These are phyloP conservation scores for Aplocera efformata DNA, from an alignment of 2,888 invertebrate genomes.

Conservation along the genomic window DNA sequence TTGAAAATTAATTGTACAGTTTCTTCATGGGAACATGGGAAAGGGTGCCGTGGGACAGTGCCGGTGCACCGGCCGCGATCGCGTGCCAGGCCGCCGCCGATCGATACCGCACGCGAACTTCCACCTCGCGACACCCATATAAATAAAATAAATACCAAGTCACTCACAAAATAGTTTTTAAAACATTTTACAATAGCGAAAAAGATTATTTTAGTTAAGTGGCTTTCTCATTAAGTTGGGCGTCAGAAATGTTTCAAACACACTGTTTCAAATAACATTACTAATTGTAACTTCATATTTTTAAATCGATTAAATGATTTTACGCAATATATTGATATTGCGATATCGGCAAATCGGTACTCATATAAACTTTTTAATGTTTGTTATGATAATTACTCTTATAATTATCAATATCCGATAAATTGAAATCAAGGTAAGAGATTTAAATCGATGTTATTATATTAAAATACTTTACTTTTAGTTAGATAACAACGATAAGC, in stretches of 20 bases:
- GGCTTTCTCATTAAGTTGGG: too few relatives aligned
- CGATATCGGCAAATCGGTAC: too few relatives aligned
- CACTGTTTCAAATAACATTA: neutral
- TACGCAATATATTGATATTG: too few relatives aligned
- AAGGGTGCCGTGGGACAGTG: slow-evolving; percentile 33
- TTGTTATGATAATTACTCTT: too few relatives aligned
- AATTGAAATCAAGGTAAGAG: neutral
- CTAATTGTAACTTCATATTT: too few relatives aligned
- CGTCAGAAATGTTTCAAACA: too few relatives aligned
- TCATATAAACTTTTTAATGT: too few relatives aligned
- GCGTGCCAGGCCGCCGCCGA: slow-evolving; percentile 62
- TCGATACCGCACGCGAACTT: slow-evolving; percentile 72
- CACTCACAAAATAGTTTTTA: slow-evolving; percentile 2
- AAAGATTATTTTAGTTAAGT: too few relatives aligned
- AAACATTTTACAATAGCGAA: too few relatives aligned
- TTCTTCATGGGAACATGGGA: slow-evolving; percentile 16
- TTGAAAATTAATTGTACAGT: slow-evolving; percentile 31
- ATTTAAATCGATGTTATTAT: slow-evolving; percentile 3
- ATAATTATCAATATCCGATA: neutral
- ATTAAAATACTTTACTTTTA: slow-evolving; percentile 12
- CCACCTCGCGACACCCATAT: slow-evolving; percentile 53
- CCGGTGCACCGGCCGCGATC: slow-evolving; percentile 65
- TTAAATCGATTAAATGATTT: too few relatives aligned
- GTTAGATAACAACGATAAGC: slow-evolving; percentile 10
- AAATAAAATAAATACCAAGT: slow-evolving; percentile 38